These are phyloP conservation scores for Sinosuthora webbiana DNA, from an alignment of 2,113 vertebrate species.

Conservation along the genomic window DNA sequence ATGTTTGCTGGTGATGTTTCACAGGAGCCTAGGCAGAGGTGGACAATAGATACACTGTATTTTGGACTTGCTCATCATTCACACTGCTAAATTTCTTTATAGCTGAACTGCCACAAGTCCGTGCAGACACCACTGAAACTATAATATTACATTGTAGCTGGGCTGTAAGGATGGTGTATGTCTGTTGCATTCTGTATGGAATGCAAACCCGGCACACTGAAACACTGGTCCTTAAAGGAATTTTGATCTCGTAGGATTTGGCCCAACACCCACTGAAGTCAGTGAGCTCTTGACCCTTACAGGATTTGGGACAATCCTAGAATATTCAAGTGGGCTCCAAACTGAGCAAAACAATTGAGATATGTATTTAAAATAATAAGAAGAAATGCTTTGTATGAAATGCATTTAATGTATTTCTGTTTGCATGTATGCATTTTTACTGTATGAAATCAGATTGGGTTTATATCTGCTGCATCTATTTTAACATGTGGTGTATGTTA, in stretches of 20 bases:
- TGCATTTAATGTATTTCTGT: conserved; percentile 10
- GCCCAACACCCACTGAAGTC: conserved; percentile 33
- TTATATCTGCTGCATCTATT: conserved; percentile 35
- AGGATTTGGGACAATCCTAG: conserved; percentile 30
- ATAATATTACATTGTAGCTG: neutral
- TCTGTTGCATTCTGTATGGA: neutral
- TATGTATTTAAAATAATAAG: conserved; percentile 28
- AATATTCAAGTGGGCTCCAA: conserved; percentile 44
- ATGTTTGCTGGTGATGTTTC: neutral
- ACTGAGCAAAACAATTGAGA: neutral
- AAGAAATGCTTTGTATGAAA: conserved; percentile 18
- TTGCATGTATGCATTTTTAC: conserved; percentile 45
- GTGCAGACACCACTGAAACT: too few relatives aligned
- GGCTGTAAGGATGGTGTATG: neutral
- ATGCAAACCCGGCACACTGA: neutral
- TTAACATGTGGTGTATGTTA: conserved; percentile 33
- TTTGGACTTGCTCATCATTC: neutral
- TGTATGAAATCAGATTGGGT: conserved; percentile 40
- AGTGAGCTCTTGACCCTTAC: conserved; percentile 29
- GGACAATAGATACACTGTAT: neutral
- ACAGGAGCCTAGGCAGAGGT: neutral
- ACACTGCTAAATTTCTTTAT: neutral
- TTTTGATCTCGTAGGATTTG: conserved; percentile 9
- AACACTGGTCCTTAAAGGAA: conserved; percentile 29
- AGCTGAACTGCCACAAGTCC: too few relatives aligned